Percentiles rank a stretch among this genome's conserved stretches.
These are phyloP conservation scores for Pheosia gnoma DNA, from an alignment of 2,888 invertebrate genomes.

Conservation along the genomic window DNA sequence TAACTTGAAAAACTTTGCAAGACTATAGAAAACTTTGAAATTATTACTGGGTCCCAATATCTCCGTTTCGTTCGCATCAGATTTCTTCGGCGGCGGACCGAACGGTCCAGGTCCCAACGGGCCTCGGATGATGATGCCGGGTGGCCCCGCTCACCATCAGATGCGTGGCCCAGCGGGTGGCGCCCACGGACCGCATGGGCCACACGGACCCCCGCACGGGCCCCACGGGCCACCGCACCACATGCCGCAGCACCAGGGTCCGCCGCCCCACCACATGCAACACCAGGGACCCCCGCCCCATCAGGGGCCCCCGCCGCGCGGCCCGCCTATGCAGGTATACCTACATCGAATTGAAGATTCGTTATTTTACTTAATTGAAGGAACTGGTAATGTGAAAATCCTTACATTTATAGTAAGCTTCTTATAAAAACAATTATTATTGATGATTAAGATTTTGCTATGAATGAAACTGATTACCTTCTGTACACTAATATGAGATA, in stretches of 20 bases:
- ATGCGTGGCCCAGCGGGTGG: slow-evolving; percentile 43
- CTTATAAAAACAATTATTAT: too few relatives aligned
- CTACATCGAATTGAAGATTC: neutral
- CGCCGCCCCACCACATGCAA: slow-evolving; percentile 69
- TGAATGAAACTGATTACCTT: too few relatives aligned
- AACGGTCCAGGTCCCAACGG: slow-evolving; percentile 79
- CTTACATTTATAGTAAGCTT: too few relatives aligned
- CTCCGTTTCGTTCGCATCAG: slow-evolving; percentile 41
- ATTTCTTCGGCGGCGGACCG: slow-evolving; percentile 78
- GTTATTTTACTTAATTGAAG: too few relatives aligned
- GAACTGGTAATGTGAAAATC: too few relatives aligned
- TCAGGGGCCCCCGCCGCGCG: slow-evolving; percentile 81
- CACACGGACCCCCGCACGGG: slow-evolving; percentile 74
- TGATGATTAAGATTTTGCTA: too few relatives aligned
- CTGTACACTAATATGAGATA: too few relatives aligned
- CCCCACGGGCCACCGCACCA: slow-evolving; percentile 73
- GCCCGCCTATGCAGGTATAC: slow-evolving; percentile 84
- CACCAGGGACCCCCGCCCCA: slow-evolving; percentile 83
- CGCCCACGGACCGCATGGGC: slow-evolving; percentile 60
- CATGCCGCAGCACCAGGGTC: slow-evolving; percentile 75
- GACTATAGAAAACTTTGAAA: too few relatives aligned
- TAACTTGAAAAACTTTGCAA: too few relatives aligned
- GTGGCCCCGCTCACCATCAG: slow-evolving; percentile 40
- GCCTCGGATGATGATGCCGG: slow-evolving; percentile 62
- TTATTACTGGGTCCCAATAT: too few relatives aligned